Percentiles rank a stretch among this genome's conserved stretches.
These are phyloP conservation scores for Anastatus disparis DNA, from an alignment of 1,140 invertebrate genomes.

Conservation along the genomic window DNA sequence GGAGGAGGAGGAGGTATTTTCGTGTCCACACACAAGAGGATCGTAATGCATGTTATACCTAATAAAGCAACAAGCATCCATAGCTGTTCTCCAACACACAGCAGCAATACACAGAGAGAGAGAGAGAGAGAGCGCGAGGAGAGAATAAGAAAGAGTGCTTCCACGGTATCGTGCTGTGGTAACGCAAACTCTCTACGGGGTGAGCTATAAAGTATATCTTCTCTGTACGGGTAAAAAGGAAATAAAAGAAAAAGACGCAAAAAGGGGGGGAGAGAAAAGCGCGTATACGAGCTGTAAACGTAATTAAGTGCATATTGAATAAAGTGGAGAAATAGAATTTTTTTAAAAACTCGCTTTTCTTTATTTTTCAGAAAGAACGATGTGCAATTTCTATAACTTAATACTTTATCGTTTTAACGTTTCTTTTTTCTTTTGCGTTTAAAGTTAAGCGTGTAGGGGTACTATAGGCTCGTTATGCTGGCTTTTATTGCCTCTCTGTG, in stretches of 20 bases:
- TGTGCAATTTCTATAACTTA: neutral
- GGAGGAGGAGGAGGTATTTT: no score
- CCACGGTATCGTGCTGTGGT: conserved; percentile 4
- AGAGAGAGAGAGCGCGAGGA: neutral
- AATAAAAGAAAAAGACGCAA: no score
- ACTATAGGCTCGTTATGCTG: no score
- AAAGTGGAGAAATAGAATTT: conserved; percentile 21
- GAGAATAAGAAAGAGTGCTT: neutral
- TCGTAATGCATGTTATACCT: conserved; percentile 50
- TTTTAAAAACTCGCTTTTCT: neutral
- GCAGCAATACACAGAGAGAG: neutral
- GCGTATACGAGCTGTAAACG: conserved; percentile 29
- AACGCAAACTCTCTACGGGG: neutral
- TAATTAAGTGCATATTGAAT: conserved; percentile 33
- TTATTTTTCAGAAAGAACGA: neutral
- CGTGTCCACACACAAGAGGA: conserved; percentile 29
- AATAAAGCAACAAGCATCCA: conserved; percentile 47
- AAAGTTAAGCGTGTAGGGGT: no score
- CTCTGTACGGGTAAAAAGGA: conserved; percentile 11
- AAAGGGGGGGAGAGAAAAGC: no score
- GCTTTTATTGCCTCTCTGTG: no score
- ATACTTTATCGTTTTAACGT: no score
- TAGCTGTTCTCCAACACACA: conserved; percentile 31
- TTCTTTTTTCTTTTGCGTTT: no score
- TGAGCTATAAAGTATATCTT: conserved; percentile 25